Evolutionary conservation across 30 jellyfish, hydroid and myxozoan species (phyloP).

Genomic region (Pseudorhiza aurosa): DNA sequence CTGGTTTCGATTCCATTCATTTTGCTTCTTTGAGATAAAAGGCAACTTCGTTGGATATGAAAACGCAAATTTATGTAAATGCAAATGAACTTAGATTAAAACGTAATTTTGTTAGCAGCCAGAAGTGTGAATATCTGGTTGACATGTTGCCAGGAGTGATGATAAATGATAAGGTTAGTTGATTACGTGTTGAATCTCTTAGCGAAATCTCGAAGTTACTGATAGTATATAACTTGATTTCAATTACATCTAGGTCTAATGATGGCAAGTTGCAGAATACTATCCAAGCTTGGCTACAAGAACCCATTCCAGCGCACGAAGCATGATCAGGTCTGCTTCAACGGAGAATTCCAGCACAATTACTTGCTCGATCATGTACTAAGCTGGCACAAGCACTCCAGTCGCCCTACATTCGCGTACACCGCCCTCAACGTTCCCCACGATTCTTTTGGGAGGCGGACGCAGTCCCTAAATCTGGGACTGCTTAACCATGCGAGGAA

Average conservation of each 20-base stretch:
- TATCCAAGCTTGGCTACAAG: slow-evolving; percentile 38
- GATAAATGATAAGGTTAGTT: no score
- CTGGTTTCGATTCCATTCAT: no score
- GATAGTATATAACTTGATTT: no score
- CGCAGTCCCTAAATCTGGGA: slow-evolving; percentile 75
- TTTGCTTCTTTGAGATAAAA: no score
- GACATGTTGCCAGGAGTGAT: no score
- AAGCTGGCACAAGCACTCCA: slow-evolving; percentile 1
- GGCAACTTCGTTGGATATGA: no score
- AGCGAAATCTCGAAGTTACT: no score
- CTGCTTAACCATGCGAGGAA: slow-evolving; percentile 31
- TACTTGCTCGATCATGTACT: slow-evolving; percentile 35
- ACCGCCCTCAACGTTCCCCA: slow-evolving; percentile 82
- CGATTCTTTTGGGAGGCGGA: slow-evolving; percentile 80
- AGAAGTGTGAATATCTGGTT: no score
- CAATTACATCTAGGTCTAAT: slow-evolving; percentile 84
- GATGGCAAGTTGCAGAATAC: slow-evolving; percentile 68
- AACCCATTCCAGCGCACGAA: slow-evolving; percentile 62
- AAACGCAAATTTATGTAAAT: no score
- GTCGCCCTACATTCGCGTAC: slow-evolving; percentile 57
- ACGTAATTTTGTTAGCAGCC: no score
- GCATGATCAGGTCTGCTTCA: slow-evolving; percentile 69
- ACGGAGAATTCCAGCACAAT: slow-evolving; percentile 73
- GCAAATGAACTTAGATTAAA: no score
- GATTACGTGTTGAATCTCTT: no score